Evolutionary conservation across 1,140 invertebrate species (phyloP).

Genomic region (Harlomillsia oculata): DNA sequence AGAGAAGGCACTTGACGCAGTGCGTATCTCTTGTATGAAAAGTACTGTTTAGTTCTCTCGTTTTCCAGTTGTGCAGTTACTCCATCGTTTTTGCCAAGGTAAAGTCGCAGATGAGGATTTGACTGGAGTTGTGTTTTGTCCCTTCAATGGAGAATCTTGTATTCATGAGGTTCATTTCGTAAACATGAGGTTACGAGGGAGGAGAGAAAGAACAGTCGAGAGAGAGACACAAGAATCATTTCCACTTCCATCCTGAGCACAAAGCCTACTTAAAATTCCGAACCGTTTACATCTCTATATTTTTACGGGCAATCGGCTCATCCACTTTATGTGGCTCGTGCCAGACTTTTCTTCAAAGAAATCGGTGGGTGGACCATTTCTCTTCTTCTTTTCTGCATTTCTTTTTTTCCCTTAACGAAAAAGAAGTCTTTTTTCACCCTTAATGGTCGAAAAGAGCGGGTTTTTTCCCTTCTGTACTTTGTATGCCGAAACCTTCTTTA

Average conservation of each 20-base stretch:
- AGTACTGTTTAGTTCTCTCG: constrained; percentile 5
- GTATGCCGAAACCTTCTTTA: no score
- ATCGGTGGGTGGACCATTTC: no score
- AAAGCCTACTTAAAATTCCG: constrained; percentile 32
- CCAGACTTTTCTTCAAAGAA: no score
- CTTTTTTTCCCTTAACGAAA: no score
- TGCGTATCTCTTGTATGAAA: no score
- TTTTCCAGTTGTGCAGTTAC: background rate
- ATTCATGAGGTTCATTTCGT: constrained; percentile 36
- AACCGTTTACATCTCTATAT: constrained; percentile 33
- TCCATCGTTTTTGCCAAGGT: background rate
- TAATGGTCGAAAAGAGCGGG: background rate
- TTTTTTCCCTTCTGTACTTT: constrained; percentile 5
- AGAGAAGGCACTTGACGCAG: no score
- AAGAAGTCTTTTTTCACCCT: background rate
- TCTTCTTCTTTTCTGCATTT: no score
- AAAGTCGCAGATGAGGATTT: no score
- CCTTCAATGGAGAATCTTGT: constrained; percentile 23
- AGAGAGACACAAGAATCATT: constrained; percentile 25
- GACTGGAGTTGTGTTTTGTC: constrained; percentile 11
- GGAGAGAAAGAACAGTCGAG: constrained; percentile 1
- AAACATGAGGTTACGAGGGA: constrained; percentile 31
- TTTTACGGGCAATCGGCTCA: constrained; percentile 16
- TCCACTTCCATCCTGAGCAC: constrained; percentile 21
- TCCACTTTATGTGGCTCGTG: no score